These are phyloP conservation scores for Camarhynchus parvulus DNA, from an alignment of 2,113 vertebrate genomes.

Conservation along the genomic window DNA sequence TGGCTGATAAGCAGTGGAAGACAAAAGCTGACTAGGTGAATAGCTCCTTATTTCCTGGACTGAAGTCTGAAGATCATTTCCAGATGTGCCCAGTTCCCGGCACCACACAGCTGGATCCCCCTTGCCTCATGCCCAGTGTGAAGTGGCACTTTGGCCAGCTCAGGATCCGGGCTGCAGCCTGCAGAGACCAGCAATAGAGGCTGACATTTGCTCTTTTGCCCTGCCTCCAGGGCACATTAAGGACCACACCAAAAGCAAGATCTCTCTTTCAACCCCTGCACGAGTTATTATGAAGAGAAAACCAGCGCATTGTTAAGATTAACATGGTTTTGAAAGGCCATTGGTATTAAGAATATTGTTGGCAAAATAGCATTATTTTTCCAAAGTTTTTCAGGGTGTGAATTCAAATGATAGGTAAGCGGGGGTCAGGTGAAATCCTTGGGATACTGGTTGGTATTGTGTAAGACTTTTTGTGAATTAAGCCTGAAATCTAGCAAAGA, in stretches of 20 bases:
- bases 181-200: not conserved
- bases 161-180: not conserved
- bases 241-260: not conserved
- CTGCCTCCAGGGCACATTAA: not conserved
- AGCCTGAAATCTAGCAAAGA: not conserved
- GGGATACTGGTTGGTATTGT: not conserved
- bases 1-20: constrained; percentile 9
- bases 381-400: fast-evolving
- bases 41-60: constrained; percentile 23
- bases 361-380: not conserved
- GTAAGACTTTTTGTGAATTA: not conserved
- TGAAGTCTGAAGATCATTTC: constrained; percentile 20
- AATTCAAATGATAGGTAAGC: not conserved
- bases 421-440: not conserved
- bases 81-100: constrained; percentile 13
- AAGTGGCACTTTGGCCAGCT: not conserved
- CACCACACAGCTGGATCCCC: not conserved
- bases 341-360: not conserved
- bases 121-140: constrained; percentile 1
- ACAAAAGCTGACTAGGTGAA: not conserved
- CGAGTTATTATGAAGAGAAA: not conserved
- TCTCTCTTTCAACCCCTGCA: not conserved
- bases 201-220: not conserved
- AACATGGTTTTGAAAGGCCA: not conserved
- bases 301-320: not conserved